phyloP scores from a whole-genome alignment of 2,888 invertebrate genomes.

The Lasius platythorax region DNA sequence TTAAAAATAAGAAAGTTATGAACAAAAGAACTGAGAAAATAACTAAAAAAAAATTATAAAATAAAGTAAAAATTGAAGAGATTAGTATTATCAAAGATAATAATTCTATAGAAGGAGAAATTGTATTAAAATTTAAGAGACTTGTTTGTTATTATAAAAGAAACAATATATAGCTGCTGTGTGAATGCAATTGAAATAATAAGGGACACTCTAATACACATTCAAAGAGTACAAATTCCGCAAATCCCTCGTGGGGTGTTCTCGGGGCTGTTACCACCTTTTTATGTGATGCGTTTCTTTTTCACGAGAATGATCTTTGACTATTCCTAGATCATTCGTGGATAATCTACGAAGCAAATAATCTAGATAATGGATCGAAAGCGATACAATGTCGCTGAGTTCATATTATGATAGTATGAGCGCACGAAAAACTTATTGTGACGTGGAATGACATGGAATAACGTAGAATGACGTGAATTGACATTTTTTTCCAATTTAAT shows the following conservation, averaged over 20 bases:
- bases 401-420: slow-evolving; percentile 1
- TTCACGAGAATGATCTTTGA: slow-evolving; percentile 37
- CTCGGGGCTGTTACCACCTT: slow-evolving; percentile 70
- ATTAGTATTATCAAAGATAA: neutral
- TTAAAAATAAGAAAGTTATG: neutral
- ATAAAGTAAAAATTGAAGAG: neutral
- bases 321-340: slow-evolving; percentile 21
- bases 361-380: slow-evolving; percentile 24
- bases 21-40: slow-evolving; percentile 9
- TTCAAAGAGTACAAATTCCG: slow-evolving; percentile 92
- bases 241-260: slow-evolving; percentile 87
- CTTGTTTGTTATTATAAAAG: neutral
- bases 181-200: slow-evolving; percentile 22
- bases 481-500: neutral
- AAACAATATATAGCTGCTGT: slow-evolving; percentile 7
- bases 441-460: neutral
- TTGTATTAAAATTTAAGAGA: neutral
- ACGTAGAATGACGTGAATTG: neutral
- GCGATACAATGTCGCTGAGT: slow-evolving; percentile 22
- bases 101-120: slow-evolving; percentile 3
- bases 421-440: neutral
- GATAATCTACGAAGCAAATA: slow-evolving; percentile 27
- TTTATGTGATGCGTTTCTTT: slow-evolving; percentile 65
- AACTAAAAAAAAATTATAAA: neutral
- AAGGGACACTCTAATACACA: slow-evolving; percentile 76